Evolutionary conservation across 2,113 vertebrate species (phyloP).

Genomic region (Raja brachyura): DNA sequence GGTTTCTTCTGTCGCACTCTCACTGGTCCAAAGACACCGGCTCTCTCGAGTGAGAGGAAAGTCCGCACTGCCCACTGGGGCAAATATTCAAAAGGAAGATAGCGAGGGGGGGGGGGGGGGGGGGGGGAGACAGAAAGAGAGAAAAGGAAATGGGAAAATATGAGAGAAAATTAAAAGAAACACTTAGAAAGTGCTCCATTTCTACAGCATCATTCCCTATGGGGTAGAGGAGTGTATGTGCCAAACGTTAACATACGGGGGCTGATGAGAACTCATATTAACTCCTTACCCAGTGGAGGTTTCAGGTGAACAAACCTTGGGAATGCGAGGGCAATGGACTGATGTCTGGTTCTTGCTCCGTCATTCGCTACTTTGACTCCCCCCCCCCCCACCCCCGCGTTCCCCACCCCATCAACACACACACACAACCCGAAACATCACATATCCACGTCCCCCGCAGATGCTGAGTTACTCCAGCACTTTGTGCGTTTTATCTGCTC

Average conservation of each 20-base stretch:
- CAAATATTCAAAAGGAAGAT: background rate
- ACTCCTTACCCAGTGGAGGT: too few species aligned
- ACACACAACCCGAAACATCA: too few species aligned
- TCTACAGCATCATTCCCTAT: background rate
- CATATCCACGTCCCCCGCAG: too few species aligned
- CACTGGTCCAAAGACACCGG: background rate
- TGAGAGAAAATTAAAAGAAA: background rate
- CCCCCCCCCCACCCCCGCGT: too few species aligned
- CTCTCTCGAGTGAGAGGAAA: background rate
- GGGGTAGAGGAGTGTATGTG: too few species aligned
- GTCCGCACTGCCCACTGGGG: background rate
- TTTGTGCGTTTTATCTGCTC: background rate
- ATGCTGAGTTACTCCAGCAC: too few species aligned
- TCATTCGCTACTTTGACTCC: background rate
- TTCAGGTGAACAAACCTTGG: too few species aligned
- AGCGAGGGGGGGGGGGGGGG: background rate
- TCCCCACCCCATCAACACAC: background rate
- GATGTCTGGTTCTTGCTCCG: background rate
- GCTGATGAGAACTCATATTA: too few species aligned
- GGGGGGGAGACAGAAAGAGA: background rate
- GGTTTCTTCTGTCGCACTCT: conserved; percentile 43
- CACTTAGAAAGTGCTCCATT: background rate
- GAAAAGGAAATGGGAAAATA: background rate
- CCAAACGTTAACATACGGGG: too few species aligned
- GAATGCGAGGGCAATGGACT: too few species aligned